Evolutionary conservation across 92 coral and sea anemone species (phyloP).

Genomic region (Palythoa caribaeorum): DNA sequence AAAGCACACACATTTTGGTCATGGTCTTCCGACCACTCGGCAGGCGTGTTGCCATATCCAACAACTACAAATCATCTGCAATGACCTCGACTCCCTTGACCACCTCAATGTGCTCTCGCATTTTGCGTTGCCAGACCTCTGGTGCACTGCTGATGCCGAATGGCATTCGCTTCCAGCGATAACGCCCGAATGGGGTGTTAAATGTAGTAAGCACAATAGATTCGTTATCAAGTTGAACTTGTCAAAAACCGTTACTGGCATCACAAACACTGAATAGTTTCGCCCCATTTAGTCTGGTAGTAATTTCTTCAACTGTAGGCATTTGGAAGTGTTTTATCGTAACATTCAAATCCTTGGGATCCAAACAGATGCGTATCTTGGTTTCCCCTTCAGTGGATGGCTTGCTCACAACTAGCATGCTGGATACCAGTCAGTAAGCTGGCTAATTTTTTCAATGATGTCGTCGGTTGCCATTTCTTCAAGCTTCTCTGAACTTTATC

Average conservation of each 20-base stretch:
- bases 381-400: slow-evolving; percentile 20
- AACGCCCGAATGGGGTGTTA: slow-evolving; percentile 51
- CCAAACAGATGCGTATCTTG: slow-evolving; percentile 11
- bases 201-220: slow-evolving; percentile 51
- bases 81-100: slow-evolving; percentile 48
- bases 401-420: slow-evolving; percentile 34
- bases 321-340: slow-evolving; percentile 14
- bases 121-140: slow-evolving; percentile 48
- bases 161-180: slow-evolving; percentile 41
- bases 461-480: neutral
- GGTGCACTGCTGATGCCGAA: slow-evolving; percentile 37
- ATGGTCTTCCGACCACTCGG: neutral
- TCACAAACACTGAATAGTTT: slow-evolving; percentile 47
- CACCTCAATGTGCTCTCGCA: slow-evolving; percentile 14
- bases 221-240: slow-evolving; percentile 35
- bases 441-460: slow-evolving; percentile 15
- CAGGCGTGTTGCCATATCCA: slow-evolving; percentile 46
- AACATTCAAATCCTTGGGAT: neutral
- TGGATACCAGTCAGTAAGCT: slow-evolving; percentile 45
- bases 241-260: slow-evolving; percentile 50
- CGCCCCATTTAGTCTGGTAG: slow-evolving; percentile 40
- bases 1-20: neutral
- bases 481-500: slow-evolving; percentile 1
- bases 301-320: slow-evolving; percentile 52
- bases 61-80: slow-evolving; percentile 58